These are phyloP conservation scores for Panulirus ornatus DNA, from an alignment of 1,140 invertebrate species.

Conservation along the genomic window DNA sequence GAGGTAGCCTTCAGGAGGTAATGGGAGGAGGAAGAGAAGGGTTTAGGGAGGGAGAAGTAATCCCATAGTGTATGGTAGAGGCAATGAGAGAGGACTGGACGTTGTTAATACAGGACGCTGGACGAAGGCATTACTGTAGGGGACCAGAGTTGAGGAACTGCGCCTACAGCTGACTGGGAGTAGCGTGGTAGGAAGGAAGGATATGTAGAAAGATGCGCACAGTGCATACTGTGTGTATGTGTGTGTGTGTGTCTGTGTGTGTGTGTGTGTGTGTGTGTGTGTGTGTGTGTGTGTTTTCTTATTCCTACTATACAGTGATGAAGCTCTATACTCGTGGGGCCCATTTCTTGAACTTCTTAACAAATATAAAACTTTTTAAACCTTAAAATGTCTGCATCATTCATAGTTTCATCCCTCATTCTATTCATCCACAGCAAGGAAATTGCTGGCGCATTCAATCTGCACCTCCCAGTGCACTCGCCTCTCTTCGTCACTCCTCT, in stretches of 20 bases:
- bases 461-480: no score
- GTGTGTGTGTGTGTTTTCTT: not conserved
- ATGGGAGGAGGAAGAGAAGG: not conserved
- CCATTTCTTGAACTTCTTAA: no score
- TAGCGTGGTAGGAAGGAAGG: not conserved
- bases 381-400: no score
- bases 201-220: not conserved
- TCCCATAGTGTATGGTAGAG: not conserved
- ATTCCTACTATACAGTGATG: no score
- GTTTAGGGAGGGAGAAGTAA: not conserved
- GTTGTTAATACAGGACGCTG: not conserved
- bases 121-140: not conserved
- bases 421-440: no score
- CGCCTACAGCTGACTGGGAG: not conserved
- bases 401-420: no score
- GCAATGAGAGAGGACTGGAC: not conserved
- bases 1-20: not conserved
- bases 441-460: no score
- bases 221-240: not conserved
- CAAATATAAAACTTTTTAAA: no score
- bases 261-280: not conserved
- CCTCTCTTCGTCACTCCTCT: no score
- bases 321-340: no score
- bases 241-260: slow-evolving; percentile 1
- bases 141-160: not conserved